phyloP scores from a whole-genome alignment of 1,140 invertebrate species.

The Ceratina calcarata region DNA sequence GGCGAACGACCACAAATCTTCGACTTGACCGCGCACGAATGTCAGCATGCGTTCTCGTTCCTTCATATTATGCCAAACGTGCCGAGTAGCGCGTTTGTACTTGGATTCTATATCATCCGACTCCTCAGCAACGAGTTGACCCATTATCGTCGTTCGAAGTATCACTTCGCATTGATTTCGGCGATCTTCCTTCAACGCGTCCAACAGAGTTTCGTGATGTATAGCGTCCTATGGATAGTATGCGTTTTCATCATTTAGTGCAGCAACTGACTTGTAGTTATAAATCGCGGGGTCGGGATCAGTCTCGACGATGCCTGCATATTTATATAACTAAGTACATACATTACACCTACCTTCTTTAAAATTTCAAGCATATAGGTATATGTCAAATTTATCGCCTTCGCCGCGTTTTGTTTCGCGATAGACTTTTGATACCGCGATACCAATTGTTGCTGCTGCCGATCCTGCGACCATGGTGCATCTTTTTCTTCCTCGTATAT shows the following conservation, averaged over 20 bases:
- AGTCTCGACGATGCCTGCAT: too few species aligned
- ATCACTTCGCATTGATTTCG: constrained; percentile 82
- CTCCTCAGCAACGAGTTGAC: constrained; percentile 84
- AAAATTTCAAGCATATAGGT: constrained; percentile 82
- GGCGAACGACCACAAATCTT: constrained; percentile 81
- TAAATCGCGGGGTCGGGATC: not conserved
- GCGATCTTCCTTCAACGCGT: constrained; percentile 81
- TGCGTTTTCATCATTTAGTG: not conserved
- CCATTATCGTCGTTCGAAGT: constrained; percentile 82
- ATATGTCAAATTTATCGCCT: constrained; percentile 82
- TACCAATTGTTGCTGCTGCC: constrained; percentile 61
- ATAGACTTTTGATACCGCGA: constrained; percentile 72
- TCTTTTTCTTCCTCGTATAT: constrained; percentile 53
- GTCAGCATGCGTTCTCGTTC: constrained; percentile 81
- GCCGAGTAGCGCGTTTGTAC: constrained; percentile 81
- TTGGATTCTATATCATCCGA: constrained; percentile 82
- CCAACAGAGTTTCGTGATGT: constrained; percentile 82
- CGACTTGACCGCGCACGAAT: constrained; percentile 79
- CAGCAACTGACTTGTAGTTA: too few species aligned
- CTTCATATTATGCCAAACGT: constrained; percentile 83
- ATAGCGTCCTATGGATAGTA: constrained; percentile 80
- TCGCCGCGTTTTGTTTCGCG: constrained; percentile 83
- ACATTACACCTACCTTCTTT: constrained; percentile 80
- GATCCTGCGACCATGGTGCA: constrained; percentile 1
- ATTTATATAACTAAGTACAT: not conserved